These are phyloP conservation scores for Odocoileus virginianus DNA, from an alignment of 2,113 vertebrate species.

Conservation along the genomic window DNA sequence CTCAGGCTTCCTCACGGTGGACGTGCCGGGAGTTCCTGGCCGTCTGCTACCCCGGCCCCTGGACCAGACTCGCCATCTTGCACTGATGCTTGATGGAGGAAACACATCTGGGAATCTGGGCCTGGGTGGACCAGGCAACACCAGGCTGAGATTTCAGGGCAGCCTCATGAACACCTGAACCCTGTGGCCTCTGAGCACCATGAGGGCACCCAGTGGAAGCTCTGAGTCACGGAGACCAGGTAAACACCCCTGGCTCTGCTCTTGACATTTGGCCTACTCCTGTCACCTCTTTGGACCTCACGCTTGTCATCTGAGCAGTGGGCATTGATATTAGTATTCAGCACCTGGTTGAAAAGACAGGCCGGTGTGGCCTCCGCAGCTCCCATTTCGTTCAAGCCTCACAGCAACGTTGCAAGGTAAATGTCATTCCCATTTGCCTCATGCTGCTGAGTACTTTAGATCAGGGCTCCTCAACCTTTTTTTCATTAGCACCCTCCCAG, in stretches of 20 bases:
- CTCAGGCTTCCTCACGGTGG: fast-evolving
- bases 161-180: fast-evolving
- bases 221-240: neutral
- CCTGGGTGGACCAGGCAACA: neutral
- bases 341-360: fast-evolving
- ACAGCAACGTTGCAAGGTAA: neutral
- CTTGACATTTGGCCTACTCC: neutral
- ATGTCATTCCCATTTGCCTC: neutral
- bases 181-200: neutral
- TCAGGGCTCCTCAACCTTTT: neutral
- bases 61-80: fast-evolving
- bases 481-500: neutral
- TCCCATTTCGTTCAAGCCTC: neutral
- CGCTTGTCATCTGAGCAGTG: neutral
- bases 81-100: fast-evolving
- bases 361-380: too few species aligned
- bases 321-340: fast-evolving
- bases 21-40: neutral
- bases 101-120: neutral
- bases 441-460: neutral
- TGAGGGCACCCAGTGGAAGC: neutral
- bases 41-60: fast-evolving
- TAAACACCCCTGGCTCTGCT: neutral
- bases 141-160: neutral
- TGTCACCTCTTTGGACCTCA: neutral